Base-by-base conservation (phyloP, 2,113 vertebrate species). In the Penelope pileata region DNA sequence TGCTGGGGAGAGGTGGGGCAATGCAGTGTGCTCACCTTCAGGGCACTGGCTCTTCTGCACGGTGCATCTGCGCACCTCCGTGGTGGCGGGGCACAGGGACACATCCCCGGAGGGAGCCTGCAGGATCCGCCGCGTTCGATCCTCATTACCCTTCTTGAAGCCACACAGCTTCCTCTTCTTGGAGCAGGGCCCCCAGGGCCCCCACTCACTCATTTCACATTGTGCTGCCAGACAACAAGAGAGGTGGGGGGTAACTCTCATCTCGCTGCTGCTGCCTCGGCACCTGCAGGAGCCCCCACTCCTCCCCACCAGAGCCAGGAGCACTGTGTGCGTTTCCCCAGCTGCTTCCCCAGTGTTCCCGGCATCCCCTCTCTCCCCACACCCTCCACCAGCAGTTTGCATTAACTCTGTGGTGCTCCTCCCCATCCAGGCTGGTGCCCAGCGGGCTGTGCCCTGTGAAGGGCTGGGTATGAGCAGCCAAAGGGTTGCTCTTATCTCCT, bases 171-270 rank as follows among this genome's bases (percentile, higher is more conserved):
- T 99, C 97, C 98, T 98, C 96, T 98, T 99, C 98, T 99, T 99
- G 96, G 98, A 98, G 94, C 99, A 99, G 22, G 98, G 97, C 16
- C 99, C 98, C 99, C 99, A 99, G 0, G 96, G 97, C 42, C 98
- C 99, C 99, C 99, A 99, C 92, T 99, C 98, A 0, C 98, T 98
- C 97, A 99, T 98, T 98, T 99, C 99, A 97, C 99, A 99, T 97
- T 98, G 98, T 83, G 98, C 98, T 98, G 95, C 74, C 91, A 92
- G 75, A 81, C 13, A 48, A 86, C 40, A 82, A 92, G 83, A 94
- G 70, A 81, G 63, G 32, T 13, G 69, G 22, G 59, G 21, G 32
- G 50, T 93, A 22, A 83, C n/a, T 80, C 76, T 56, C 0, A 0
- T 14, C 60, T 62, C 56, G 23, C 23, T 3, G 0, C 0, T 13